phyloP scores from a whole-genome alignment of 23 tunicate species.

The Halocynthia roretzi region DNA sequence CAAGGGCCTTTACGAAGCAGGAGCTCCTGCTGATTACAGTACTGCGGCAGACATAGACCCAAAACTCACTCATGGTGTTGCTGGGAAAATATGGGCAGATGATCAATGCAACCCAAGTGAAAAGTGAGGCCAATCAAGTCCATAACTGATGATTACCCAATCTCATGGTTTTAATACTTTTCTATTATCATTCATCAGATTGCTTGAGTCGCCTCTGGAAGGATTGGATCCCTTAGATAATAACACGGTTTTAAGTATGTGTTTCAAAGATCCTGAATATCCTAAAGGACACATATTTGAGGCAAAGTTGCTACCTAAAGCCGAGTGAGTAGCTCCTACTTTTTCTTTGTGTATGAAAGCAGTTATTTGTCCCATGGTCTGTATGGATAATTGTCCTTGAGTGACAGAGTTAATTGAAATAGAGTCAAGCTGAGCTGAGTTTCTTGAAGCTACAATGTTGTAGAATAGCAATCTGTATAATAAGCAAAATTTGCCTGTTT shows the following conservation, averaged over 20 bases:
- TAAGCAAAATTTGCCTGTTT: no score
- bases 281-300: slow-evolving; percentile 80
- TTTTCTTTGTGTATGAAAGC: neutral
- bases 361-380: neutral
- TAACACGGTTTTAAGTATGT: slow-evolving; percentile 66
- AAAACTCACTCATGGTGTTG: slow-evolving; percentile 62
- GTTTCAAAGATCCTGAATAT: slow-evolving; percentile 69
- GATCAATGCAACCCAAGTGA: slow-evolving; percentile 41
- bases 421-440: neutral
- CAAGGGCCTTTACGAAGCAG: slow-evolving; percentile 58
- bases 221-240: slow-evolving; percentile 28
- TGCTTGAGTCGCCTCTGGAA: slow-evolving; percentile 34
- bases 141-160: neutral
- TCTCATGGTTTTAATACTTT: neutral
- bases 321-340: slow-evolving; percentile 47
- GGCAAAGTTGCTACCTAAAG: slow-evolving; percentile 83
- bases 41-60: slow-evolving; percentile 76
- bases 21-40: slow-evolving; percentile 26
- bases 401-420: neutral
- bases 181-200: slow-evolving; percentile 1
- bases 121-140: slow-evolving; percentile 26
- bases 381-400: no score
- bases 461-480: no score
- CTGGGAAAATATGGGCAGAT: slow-evolving; percentile 82
- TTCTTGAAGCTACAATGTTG: no score